phyloP scores from a whole-genome alignment of 2,797 vertebrate genomes.

The Lycodopsis pacificus region DNA sequence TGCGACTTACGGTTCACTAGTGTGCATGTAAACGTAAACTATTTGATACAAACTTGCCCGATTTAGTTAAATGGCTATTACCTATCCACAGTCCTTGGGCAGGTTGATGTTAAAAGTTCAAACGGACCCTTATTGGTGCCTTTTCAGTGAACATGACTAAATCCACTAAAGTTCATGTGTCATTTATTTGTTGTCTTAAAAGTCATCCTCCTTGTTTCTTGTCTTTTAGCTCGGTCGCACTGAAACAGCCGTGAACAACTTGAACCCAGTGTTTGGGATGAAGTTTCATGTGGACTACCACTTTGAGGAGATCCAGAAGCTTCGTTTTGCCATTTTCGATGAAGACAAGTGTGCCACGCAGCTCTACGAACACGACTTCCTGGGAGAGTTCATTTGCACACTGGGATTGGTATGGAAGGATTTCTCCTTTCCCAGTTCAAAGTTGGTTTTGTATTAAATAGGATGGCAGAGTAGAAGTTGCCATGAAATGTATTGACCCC shows the following conservation, averaged over 20 bases:
- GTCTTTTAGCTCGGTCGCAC: conserved; percentile 89
- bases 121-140: background rate
- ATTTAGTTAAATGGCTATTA: background rate
- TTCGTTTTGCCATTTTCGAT: conserved; percentile 97
- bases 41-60: background rate
- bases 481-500: background rate
- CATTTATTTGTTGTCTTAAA: background rate
- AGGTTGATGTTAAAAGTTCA: background rate
- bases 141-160: background rate
- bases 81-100: background rate
- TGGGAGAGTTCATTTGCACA: conserved; percentile 95
- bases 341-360: conserved; percentile 96
- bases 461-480: background rate
- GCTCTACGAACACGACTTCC: conserved; percentile 96
- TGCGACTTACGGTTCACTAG: no score
- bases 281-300: conserved; percentile 97
- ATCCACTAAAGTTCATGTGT: background rate
- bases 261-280: conserved; percentile 96
- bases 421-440: background rate
- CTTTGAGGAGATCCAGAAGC: conserved; percentile 98
- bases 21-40: background rate
- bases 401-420: conserved; percentile 89
- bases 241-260: conserved; percentile 96
- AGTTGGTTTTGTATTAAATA: background rate
- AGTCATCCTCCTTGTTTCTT: conserved; percentile 6